Evolutionary conservation across 2,113 vertebrate genomes (phyloP).

Genomic region (Sialia sialis): DNA sequence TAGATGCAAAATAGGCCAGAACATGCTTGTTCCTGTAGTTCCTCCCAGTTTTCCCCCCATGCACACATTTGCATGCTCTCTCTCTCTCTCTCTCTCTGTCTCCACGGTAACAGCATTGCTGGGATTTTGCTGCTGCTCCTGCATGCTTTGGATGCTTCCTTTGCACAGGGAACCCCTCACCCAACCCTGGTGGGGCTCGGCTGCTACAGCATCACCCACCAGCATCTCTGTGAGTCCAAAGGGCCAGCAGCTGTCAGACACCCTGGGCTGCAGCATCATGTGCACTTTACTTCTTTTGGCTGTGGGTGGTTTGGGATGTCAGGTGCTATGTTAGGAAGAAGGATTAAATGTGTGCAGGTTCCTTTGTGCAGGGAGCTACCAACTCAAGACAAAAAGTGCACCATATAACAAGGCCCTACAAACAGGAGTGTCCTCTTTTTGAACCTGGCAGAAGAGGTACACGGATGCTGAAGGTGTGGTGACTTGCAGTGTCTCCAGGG

Average conservation of each 20-base stretch:
- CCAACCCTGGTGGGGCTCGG: not conserved
- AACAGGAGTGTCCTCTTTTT: not conserved
- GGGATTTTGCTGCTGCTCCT: not conserved
- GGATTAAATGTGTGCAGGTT: not conserved
- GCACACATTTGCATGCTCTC: rapidly evolving
- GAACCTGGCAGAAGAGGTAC: not conserved
- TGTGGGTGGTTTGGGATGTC: not conserved
- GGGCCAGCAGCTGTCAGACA: not conserved
- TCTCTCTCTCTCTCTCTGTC: not conserved
- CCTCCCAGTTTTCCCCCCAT: not conserved
- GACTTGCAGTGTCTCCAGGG: not conserved
- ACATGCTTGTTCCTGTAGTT: not conserved
- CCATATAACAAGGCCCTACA: not conserved
- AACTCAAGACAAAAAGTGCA: not conserved
- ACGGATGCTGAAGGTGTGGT: not conserved
- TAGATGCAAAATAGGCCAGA: conserved; percentile 20
- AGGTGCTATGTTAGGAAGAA: not conserved
- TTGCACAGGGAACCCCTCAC: not conserved
- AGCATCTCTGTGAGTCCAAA: rapidly evolving
- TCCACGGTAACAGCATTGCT: conserved; percentile 61
- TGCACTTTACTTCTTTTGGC: not conserved
- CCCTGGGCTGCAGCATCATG: rapidly evolving
- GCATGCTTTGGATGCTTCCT: conserved; percentile 28
- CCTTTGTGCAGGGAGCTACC: not conserved
- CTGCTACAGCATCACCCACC: not conserved